A percentile compares a stretch with the other conserved stretches of the same genome.
These are phyloP conservation scores for Petrocephalus microphthalmus DNA, from an alignment of 2,113 vertebrate genomes.

Conservation along the genomic window DNA sequence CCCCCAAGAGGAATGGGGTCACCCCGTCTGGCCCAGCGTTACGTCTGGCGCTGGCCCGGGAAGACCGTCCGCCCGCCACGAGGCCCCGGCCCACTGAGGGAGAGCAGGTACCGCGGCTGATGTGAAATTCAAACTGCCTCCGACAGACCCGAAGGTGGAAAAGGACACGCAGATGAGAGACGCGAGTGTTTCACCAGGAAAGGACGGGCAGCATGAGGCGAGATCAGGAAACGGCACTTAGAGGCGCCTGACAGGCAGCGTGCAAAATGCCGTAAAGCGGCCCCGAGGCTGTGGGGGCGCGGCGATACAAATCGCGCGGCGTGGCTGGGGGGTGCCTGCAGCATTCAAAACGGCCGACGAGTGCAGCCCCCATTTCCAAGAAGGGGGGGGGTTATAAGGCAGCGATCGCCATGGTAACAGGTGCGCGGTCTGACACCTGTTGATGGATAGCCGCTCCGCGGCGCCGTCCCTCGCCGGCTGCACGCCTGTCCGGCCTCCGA, in stretches of 20 bases:
- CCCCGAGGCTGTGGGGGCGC: neutral
- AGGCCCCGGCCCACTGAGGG: neutral
- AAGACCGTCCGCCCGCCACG: neutral
- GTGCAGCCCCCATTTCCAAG: neutral
- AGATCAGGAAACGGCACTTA: neutral
- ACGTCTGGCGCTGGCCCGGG: neutral
- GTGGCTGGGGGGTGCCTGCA: neutral
- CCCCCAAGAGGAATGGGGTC: neutral
- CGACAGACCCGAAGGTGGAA: neutral
- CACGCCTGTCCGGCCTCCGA: neutral
- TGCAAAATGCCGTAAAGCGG: neutral
- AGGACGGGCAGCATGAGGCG: neutral
- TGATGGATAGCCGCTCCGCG: neutral
- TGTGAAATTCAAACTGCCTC: neutral
- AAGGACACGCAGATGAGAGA: neutral
- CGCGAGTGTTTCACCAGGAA: neutral
- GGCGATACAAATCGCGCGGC: no score
- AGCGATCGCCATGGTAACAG: neutral
- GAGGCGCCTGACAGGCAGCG: neutral
- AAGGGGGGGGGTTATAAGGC: neutral
- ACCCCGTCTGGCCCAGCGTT: neutral
- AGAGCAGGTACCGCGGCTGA: neutral
- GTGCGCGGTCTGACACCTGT: neutral
- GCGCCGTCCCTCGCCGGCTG: neutral
- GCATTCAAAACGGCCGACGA: neutral